Evolutionary conservation across 2,797 vertebrate species (phyloP), one percentile per base, ranked within the genome.

Genomic region (Chloroceryle amazona): DNA sequence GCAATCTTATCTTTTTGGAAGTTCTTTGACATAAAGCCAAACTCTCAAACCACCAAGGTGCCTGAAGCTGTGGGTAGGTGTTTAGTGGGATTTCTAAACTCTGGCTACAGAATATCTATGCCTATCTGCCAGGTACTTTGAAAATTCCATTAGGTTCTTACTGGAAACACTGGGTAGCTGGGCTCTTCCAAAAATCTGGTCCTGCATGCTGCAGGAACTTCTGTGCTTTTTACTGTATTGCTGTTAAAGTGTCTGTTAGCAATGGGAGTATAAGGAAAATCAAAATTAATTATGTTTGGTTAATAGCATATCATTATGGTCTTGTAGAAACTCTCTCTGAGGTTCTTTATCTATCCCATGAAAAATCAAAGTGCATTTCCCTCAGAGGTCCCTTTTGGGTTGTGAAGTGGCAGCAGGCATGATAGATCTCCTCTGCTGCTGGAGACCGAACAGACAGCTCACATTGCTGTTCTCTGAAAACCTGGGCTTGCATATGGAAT

Each of bases 301-400:
- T 81, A 79, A 86, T 86, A 65, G 44, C 42, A 11, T 52, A 8
- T 94, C 57, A 65, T 95, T 94, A 82, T 84, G 95, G 71, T 66
- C 68, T 95, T 90, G 78, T 65, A 91, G 74, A 81, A 73, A 39
- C 60, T 81, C 63, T 93, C 78, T 95, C 67, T 58, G 82, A 95
- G 82, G 91, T 82, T 93, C 68, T 76, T 54, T n/a, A 78, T 93
- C 91, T 68, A 66, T 57, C 92, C 82, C 63, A 37, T 19, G 51
- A 37, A 88, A 83, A 58, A 63, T 35, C 52, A 46, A 73, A 95
- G 60, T 15, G 26, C 0, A 6, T 84, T 96, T 95, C 85, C 90
- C 55, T 22, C 91, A 92, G 89, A 89, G 81, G 73, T 95, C 95
- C 86, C 93, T 62, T 94, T 81, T 89, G 41, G 88, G 84, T 44